phyloP scores from a whole-genome alignment of 2,113 vertebrate genomes.

The Myotis davidii region DNA sequence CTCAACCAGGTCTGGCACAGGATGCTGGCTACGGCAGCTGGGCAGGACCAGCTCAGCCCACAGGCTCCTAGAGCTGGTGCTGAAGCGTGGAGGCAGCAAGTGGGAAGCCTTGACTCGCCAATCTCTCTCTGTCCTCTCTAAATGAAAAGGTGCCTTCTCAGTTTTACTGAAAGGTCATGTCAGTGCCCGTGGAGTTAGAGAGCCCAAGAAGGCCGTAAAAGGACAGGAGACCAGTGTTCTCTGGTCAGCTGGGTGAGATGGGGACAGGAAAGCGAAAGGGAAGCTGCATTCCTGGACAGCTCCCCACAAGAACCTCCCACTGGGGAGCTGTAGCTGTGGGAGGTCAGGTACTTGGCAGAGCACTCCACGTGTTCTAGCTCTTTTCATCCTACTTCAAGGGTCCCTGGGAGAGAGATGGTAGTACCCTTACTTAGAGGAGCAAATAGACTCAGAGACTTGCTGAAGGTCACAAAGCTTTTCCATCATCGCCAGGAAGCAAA shows the following conservation, averaged over 20 bases:
- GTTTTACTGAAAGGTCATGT: neutral
- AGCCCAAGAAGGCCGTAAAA: neutral
- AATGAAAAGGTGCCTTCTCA: neutral
- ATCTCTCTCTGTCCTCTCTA: neutral
- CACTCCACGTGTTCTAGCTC: neutral
- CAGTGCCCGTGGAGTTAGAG: neutral
- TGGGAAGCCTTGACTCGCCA: neutral
- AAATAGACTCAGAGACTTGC: neutral
- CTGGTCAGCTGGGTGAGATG: neutral
- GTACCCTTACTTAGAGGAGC: neutral
- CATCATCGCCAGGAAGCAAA: neutral
- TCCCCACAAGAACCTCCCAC: neutral
- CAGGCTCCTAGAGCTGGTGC: neutral
- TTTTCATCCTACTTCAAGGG: neutral
- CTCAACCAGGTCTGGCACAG: neutral
- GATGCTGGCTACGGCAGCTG: neutral
- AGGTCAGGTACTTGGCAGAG: neutral
- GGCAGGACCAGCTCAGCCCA: neutral
- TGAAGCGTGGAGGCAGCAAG: neutral
- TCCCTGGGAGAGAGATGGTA: neutral
- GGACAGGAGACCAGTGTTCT: neutral
- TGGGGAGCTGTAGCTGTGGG: neutral
- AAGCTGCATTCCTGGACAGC: neutral
- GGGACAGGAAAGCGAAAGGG: neutral
- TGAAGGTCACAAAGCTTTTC: neutral